phyloP scores from a whole-genome alignment of 1,140 invertebrate species.

The Lasaia peninsularis region DNA sequence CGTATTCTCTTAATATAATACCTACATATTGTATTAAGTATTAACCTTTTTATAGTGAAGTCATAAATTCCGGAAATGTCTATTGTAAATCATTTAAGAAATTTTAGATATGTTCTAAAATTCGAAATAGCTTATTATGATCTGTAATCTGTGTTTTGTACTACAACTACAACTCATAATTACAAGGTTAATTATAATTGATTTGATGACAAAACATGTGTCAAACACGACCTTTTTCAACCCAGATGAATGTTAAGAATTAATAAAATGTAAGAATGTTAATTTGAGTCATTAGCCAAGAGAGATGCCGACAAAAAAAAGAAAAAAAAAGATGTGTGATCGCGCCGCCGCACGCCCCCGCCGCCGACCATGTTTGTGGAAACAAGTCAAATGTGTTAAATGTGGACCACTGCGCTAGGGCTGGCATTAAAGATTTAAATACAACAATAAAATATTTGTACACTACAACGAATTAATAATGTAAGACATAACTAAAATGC shows the following conservation, averaged over 20 bases:
- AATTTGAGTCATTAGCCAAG: constrained; percentile 69
- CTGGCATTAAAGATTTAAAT: background rate
- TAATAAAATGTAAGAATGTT: constrained; percentile 68
- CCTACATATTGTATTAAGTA: too few species aligned
- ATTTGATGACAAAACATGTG: constrained; percentile 34
- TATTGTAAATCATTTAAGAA: too few species aligned
- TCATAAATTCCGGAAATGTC: too few species aligned
- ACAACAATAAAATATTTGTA: background rate
- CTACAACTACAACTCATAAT: background rate
- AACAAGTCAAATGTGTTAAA: constrained; percentile 68
- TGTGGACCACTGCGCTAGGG: constrained; percentile 26
- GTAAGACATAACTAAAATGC: too few species aligned
- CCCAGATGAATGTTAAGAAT: constrained; percentile 38
- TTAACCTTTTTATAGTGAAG: too few species aligned
- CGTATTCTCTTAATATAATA: too few species aligned
- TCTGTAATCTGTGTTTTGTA: too few species aligned
- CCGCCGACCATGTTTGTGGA: constrained; percentile 54
- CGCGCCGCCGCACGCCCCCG: constrained; percentile 43
- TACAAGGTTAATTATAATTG: constrained; percentile 22
- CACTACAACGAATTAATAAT: too few species aligned
- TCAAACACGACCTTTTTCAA: constrained; percentile 28
- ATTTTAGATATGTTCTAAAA: too few species aligned
- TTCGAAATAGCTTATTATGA: too few species aligned
- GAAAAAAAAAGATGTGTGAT: constrained; percentile 57
- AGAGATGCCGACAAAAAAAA: constrained; percentile 57